These are phyloP conservation scores for Bombus sibiricus DNA, from an alignment of 1,140 invertebrate species.

Conservation along the genomic window DNA sequence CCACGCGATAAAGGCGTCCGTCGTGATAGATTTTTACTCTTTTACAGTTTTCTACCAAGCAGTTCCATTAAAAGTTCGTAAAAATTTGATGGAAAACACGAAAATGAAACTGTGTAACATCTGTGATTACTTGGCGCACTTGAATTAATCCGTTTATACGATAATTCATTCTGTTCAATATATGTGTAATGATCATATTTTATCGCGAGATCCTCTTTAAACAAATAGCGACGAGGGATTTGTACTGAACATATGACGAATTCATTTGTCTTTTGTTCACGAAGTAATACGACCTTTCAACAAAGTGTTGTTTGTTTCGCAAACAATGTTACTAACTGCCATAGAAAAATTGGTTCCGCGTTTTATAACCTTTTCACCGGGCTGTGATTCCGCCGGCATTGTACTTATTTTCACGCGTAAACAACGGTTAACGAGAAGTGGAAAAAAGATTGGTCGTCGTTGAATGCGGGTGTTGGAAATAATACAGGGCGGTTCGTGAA, in stretches of 20 bases:
- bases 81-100: background rate
- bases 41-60: background rate
- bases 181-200: background rate
- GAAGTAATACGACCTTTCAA: background rate
- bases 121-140: background rate
- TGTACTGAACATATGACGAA: background rate
- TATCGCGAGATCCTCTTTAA: too few relatives aligned
- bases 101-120: background rate
- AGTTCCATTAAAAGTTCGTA: background rate
- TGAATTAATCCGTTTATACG: background rate
- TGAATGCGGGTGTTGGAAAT: background rate
- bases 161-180: background rate
- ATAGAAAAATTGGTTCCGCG: conserved; percentile 1
- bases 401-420: conserved; percentile 32
- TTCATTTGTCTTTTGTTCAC: background rate
- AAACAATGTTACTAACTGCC: conserved; percentile 18
- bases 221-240: background rate
- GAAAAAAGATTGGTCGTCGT: background rate
- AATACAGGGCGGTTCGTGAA: background rate
- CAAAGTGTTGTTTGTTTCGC: background rate
- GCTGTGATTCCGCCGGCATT: background rate
- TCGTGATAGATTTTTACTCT: too few relatives aligned
- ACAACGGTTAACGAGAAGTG: background rate
- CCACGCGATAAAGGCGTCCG: background rate
- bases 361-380: background rate